Percentiles rank a stretch among this genome's conserved stretches.
Evolutionary conservation across 2,797 vertebrate species (phyloP).

Genomic region (Sciaenops ocellatus): DNA sequence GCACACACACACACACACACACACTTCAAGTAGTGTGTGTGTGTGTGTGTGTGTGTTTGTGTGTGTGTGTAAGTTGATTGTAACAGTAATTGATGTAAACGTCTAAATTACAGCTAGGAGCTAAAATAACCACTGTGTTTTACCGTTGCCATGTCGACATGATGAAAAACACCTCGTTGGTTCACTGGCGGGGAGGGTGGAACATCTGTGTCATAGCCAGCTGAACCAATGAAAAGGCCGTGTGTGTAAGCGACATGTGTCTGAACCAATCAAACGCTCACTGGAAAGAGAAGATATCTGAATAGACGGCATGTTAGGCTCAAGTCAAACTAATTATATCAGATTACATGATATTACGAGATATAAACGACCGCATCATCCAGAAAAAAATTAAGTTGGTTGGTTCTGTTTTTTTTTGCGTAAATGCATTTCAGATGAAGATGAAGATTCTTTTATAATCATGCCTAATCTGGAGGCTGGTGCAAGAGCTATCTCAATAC

Average conservation of each 20-base stretch:
- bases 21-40: conserved; percentile 62
- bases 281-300: conserved; percentile 27
- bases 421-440: conserved; percentile 23
- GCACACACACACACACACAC: conserved; percentile 10
- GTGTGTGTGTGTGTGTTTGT: no score
- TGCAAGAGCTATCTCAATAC: conserved; percentile 20
- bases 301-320: conserved; percentile 50
- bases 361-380: conserved; percentile 39
- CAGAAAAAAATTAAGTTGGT: conserved; percentile 1
- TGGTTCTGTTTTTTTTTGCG: conserved; percentile 2
- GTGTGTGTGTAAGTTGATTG: conserved; percentile 78
- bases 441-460: conserved; percentile 29
- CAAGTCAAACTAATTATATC: conserved; percentile 63
- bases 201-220: conserved; percentile 69
- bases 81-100: conserved; percentile 86
- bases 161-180: conserved; percentile 83
- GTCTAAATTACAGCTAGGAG: conserved; percentile 86
- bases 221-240: conserved; percentile 66
- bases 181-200: conserved; percentile 69
- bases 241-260: conserved; percentile 56
- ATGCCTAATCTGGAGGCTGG: conserved; percentile 27
- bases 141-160: conserved; percentile 83
- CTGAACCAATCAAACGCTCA: conserved; percentile 68
- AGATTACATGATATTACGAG: conserved; percentile 55
- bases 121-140: conserved; percentile 86